Base-by-base conservation (phyloP, 2,888 invertebrate species). In the Barypeithes pellucidus region DNA sequence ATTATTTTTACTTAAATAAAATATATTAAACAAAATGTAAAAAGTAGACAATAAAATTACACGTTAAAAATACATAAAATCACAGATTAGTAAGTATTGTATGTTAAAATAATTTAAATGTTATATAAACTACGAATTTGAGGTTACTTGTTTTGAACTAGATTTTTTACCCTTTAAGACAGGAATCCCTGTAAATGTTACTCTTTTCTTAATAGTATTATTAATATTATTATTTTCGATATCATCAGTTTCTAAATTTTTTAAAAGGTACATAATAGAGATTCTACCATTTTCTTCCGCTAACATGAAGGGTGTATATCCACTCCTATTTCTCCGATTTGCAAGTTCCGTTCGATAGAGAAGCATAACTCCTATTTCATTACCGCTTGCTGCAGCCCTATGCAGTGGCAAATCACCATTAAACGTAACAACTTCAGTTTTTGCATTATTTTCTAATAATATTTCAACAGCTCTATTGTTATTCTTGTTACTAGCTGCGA, bases 351-450 rank as follows among this genome's bases (percentile, higher is more conserved):
- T 75, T 11, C 65, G 73, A 67, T 74, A 78, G 36, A 80, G 68
- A 5, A 74, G 52, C 45, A 73, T 72, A 8, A 75, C 76, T 4
- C 72, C 79, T 16, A 65, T 69, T 16, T 75, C 76, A 50, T 79
- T 78, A 9, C 80, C 79, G 33, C 65, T 60, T 22, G 76, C 77
- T 16, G 79, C 80, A 45, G 81, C 80, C 16, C 79, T 68, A 52
- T 81, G 81, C 4, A 81, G 45, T 2, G 81, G 78, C 1, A 78
- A 54, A 69, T 80, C 80, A 11, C 79, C 80, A 36, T 79, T 67
- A 14, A 75, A 62, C 9, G 80, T 80, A 20, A 66, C 45, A 9
- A 62, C 20, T 22, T 78, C 69, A 1, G 36, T 20, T 29, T 57
- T 61, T 3, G 80, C 79, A 20, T 76, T 75, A 47, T 77, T 68